phyloP scores from a whole-genome alignment of 2,113 vertebrate species.

The Sarotherodon lohbergeri region DNA sequence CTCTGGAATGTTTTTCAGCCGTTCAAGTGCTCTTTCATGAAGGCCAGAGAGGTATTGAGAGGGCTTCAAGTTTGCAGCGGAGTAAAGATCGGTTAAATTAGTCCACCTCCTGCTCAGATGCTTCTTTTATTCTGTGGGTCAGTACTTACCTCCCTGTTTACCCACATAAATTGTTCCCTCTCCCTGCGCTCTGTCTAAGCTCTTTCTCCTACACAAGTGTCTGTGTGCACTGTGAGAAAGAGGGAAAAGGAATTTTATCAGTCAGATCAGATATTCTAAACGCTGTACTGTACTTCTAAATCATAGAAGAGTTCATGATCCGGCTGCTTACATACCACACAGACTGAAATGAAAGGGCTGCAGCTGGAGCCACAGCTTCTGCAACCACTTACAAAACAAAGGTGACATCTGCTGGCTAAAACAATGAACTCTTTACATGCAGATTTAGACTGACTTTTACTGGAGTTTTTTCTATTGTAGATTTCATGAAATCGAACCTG shows the following conservation, averaged over 20 bases:
- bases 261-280: neutral
- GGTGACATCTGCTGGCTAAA: conserved; percentile 60
- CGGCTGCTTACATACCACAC: neutral
- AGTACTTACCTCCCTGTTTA: conserved; percentile 46
- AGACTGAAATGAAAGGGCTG: neutral
- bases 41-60: conserved; percentile 53
- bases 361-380: neutral
- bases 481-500: neutral
- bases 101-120: conserved; percentile 44
- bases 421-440: neutral
- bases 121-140: conserved; percentile 46
- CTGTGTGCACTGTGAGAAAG: conserved; percentile 23
- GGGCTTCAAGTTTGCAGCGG: conserved; percentile 34
- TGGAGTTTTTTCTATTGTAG: neutral
- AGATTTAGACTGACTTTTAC: neutral
- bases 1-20: conserved; percentile 71
- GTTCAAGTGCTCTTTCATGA: conserved; percentile 65
- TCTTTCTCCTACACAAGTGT: conserved; percentile 6
- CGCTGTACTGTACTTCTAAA: neutral
- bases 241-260: neutral
- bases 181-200: neutral
- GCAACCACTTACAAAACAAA: neutral
- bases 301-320: neutral
- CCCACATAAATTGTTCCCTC: conserved; percentile 46
- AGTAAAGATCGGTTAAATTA: conserved; percentile 66